Evolutionary conservation across 1,140 invertebrate species (phyloP).

Genomic region (Solen grandis): DNA sequence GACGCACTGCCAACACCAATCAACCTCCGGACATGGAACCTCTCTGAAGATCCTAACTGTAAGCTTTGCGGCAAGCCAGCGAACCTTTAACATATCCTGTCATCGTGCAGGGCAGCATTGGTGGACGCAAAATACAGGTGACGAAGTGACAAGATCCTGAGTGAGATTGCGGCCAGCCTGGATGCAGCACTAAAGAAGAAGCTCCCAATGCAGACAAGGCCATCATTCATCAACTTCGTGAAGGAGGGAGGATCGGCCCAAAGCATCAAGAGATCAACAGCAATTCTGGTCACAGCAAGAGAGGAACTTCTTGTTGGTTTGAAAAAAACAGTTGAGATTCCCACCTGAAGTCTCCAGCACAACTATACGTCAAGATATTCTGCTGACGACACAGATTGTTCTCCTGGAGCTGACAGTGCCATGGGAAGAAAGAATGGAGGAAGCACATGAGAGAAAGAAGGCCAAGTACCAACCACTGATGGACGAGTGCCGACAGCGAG

Average conservation of each 20-base stretch:
- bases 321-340: background rate
- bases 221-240: no score
- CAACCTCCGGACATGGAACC: slow-evolving; percentile 3
- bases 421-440: no score
- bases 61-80: no score
- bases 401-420: slow-evolving; percentile 54
- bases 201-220: background rate
- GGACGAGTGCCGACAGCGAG: no score
- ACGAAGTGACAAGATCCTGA: slow-evolving; percentile 21
- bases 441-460: no score
- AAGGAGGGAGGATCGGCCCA: background rate
- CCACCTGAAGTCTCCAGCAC: slow-evolving; percentile 17
- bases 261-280: slow-evolving; percentile 3
- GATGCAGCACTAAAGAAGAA: slow-evolving; percentile 19
- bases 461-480: no score
- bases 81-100: no score
- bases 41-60: no score
- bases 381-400: slow-evolving; percentile 26
- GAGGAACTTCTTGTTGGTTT: slow-evolving; percentile 36
- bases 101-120: no score
- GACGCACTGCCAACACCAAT: no score
- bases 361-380: slow-evolving; percentile 35
- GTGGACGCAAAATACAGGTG: slow-evolving; percentile 7
- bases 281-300: slow-evolving; percentile 15
- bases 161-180: no score